Evolutionary conservation across 2,888 invertebrate species (phyloP).

Genomic region (Tricholauxania praeusta): DNA sequence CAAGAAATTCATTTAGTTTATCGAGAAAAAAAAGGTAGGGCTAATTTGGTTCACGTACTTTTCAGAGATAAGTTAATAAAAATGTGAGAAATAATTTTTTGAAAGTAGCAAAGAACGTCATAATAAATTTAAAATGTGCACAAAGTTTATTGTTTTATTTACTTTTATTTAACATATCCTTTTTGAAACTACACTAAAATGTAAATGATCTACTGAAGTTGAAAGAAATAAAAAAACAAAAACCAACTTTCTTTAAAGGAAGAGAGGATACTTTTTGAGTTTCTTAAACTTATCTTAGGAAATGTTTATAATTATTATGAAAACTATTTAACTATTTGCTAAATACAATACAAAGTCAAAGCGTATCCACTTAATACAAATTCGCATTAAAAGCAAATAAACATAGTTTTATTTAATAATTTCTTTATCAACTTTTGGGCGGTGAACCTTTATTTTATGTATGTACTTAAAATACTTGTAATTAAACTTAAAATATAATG

Average conservation of each 20-base stretch:
- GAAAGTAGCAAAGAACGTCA: background rate
- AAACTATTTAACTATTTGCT: conserved; percentile 24
- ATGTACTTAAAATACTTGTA: conserved; percentile 9
- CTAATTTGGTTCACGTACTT: too few species aligned
- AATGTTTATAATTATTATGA: conserved; percentile 11
- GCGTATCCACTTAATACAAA: conserved; percentile 11
- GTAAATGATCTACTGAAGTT: conserved; percentile 30
- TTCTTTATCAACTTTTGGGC: background rate
- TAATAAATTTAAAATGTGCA: background rate
- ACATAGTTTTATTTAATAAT: background rate
- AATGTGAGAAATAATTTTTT: background rate
- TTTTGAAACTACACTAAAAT: conserved; percentile 22
- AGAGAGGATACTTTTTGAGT: background rate
- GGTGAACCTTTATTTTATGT: conserved; percentile 5
- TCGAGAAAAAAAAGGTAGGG: too few species aligned
- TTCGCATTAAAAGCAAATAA: conserved; percentile 3
- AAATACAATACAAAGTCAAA: conserved; percentile 19
- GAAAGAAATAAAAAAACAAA: conserved; percentile 13
- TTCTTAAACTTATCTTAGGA: conserved; percentile 10
- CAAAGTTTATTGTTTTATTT: conserved; percentile 19
- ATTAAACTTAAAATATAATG: conserved; percentile 16
- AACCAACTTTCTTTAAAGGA: background rate
- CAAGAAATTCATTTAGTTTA: too few species aligned
- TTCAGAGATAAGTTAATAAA: too few species aligned
- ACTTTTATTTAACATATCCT: conserved; percentile 28